These are phyloP conservation scores for Rhincodon typus DNA, from an alignment of 2,797 vertebrate genomes.

Conservation along the genomic window DNA sequence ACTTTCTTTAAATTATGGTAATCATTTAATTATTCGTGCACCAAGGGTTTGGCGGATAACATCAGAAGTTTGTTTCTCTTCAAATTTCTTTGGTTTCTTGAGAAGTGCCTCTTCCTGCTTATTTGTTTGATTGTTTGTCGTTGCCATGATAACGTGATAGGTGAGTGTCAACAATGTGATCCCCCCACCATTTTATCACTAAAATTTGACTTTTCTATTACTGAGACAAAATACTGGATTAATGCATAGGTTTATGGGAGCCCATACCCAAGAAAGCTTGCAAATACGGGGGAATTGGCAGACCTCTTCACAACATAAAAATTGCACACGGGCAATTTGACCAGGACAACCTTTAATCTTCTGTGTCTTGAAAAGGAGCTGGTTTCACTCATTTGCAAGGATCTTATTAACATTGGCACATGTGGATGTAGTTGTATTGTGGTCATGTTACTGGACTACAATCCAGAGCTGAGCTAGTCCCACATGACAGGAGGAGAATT, in stretches of 20 bases:
- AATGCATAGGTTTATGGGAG: neutral
- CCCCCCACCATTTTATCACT: neutral
- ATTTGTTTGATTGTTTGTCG: neutral
- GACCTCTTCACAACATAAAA: neutral
- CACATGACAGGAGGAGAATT: too few species aligned
- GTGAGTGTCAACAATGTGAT: neutral
- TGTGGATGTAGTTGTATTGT: too few species aligned
- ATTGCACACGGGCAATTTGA: neutral
- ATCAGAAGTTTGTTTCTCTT: neutral
- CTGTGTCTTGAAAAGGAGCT: too few species aligned
- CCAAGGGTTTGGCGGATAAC: neutral
- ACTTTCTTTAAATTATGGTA: neutral
- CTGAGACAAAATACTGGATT: neutral
- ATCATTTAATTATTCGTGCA: neutral
- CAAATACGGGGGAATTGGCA: neutral
- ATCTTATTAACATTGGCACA: too few species aligned
- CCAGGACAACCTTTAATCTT: too few species aligned
- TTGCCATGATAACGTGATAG: neutral
- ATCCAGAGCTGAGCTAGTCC: too few species aligned
- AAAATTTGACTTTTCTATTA: neutral
- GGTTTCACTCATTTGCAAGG: too few species aligned
- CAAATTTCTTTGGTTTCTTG: neutral
- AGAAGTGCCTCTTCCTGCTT: neutral
- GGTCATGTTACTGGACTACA: too few species aligned
- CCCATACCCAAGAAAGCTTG: too few species aligned